These are phyloP conservation scores for Cassiopea xamachana DNA, from an alignment of 30 jellyfish, hydroid and myxozoan species.

Conservation along the genomic window DNA sequence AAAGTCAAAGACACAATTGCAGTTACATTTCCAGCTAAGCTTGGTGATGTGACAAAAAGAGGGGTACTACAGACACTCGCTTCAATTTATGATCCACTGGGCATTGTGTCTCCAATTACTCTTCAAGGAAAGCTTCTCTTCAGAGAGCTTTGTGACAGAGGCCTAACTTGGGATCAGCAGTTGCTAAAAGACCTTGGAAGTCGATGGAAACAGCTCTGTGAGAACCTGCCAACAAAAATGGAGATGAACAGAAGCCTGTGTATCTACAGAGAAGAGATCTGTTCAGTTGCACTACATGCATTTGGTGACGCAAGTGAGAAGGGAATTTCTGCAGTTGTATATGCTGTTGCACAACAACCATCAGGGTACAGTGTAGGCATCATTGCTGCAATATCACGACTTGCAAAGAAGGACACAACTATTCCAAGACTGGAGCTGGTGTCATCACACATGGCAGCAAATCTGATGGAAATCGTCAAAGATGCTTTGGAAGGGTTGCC, in stretches of 20 bases:
- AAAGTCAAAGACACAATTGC: too few relatives aligned
- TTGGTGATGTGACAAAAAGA: not conserved
- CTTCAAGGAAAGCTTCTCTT: not conserved
- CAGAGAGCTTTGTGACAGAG: constrained; percentile 49
- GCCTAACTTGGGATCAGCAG: not conserved
- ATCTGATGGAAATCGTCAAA: constrained; percentile 46
- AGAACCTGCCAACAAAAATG: constrained; percentile 27
- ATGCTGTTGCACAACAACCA: constrained; percentile 59
- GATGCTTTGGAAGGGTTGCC: constrained; percentile 37
- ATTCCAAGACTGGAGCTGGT: too few relatives aligned
- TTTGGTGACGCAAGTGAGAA: constrained; percentile 54
- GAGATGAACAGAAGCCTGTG: constrained; percentile 35
- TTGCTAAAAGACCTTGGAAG: too few relatives aligned
- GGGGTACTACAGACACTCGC: too few relatives aligned
- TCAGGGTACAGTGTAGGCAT: constrained; percentile 10
- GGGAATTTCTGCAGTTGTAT: constrained; percentile 33
- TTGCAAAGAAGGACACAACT: too few relatives aligned
- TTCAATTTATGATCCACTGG: too few relatives aligned
- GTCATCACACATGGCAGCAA: constrained; percentile 19
- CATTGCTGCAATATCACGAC: too few relatives aligned
- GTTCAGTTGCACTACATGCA: constrained; percentile 56
- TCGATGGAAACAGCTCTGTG: constrained; percentile 45
- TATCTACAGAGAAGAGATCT: constrained; percentile 13
- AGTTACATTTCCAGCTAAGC: not conserved
- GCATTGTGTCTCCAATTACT: too few relatives aligned